phyloP scores from a whole-genome alignment of 2,113 vertebrate species.

The Sebastes fasciatus region DNA sequence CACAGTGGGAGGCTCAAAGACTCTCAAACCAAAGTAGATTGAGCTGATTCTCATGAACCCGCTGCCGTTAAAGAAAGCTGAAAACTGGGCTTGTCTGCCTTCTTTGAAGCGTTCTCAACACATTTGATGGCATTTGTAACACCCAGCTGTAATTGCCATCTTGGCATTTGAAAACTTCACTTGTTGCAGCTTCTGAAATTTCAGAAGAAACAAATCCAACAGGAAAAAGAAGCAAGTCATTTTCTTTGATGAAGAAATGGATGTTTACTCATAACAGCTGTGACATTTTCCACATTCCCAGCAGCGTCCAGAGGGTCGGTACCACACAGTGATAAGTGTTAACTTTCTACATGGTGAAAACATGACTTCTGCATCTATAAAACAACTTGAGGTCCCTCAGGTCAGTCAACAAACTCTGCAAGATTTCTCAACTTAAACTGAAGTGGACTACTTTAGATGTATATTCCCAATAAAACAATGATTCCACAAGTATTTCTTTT shows the following conservation, averaged over 20 bases:
- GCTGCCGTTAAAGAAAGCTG: not conserved
- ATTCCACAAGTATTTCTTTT: not conserved
- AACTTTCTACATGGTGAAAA: not conserved
- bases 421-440: not conserved
- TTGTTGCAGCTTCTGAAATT: not conserved
- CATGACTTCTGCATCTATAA: not conserved
- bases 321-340: not conserved
- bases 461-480: not conserved
- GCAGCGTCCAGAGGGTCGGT: not conserved
- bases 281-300: not conserved
- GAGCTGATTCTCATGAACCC: not conserved
- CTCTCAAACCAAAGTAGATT: not conserved
- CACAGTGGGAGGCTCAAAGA: not conserved
- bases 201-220: not conserved
- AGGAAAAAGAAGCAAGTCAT: not conserved
- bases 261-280: not conserved
- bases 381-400: not conserved
- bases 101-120: not conserved
- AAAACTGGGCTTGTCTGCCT: not conserved
- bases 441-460: not conserved
- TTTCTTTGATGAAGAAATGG: not conserved
- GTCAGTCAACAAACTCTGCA: not conserved
- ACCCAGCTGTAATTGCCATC: not conserved
- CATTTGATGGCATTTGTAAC: not conserved
- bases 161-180: slow-evolving; percentile 7